These are phyloP conservation scores for Iguana delicatissima DNA, from an alignment of 2,797 vertebrate genomes.

Conservation along the genomic window DNA sequence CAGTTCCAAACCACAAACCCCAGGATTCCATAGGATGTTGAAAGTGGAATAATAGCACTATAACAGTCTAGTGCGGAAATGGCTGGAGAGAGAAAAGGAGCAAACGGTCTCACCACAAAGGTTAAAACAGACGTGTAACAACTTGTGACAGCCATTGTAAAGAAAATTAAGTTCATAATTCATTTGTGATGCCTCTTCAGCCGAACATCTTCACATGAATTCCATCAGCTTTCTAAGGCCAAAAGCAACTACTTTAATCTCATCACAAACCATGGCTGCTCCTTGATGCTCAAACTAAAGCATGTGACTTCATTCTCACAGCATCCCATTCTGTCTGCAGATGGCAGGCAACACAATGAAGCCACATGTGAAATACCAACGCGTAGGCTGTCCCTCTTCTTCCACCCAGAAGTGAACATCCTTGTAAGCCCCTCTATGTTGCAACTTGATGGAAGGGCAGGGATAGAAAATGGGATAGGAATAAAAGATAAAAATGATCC, in stretches of 20 bases:
- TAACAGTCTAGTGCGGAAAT: too few relatives aligned
- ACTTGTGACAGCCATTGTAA: slow-evolving; percentile 45
- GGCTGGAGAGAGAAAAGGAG: background rate
- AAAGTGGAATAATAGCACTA: too few relatives aligned
- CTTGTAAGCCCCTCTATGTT: background rate
- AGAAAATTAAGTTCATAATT: slow-evolving; percentile 64
- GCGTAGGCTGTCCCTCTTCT: background rate
- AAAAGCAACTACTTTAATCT: slow-evolving; percentile 47
- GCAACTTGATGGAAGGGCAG: background rate
- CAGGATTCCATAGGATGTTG: too few relatives aligned
- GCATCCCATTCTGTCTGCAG: slow-evolving; percentile 23
- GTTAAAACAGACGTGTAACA: background rate
- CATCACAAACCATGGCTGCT: slow-evolving; percentile 35
- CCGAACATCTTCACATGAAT: slow-evolving; percentile 30
- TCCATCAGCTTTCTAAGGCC: slow-evolving; percentile 61
- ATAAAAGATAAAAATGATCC: background rate
- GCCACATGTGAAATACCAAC: background rate
- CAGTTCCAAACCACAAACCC: too few relatives aligned
- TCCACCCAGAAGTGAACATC: background rate
- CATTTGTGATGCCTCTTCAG: slow-evolving; percentile 58
- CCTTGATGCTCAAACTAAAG: slow-evolving; percentile 53
- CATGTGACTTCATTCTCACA: slow-evolving; percentile 55
- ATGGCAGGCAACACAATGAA: slow-evolving; percentile 39
- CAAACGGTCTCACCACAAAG: accelerated
- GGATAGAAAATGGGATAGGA: background rate